These are phyloP conservation scores for Tribolium madens DNA, from an alignment of 1,140 invertebrate genomes.

Conservation along the genomic window DNA sequence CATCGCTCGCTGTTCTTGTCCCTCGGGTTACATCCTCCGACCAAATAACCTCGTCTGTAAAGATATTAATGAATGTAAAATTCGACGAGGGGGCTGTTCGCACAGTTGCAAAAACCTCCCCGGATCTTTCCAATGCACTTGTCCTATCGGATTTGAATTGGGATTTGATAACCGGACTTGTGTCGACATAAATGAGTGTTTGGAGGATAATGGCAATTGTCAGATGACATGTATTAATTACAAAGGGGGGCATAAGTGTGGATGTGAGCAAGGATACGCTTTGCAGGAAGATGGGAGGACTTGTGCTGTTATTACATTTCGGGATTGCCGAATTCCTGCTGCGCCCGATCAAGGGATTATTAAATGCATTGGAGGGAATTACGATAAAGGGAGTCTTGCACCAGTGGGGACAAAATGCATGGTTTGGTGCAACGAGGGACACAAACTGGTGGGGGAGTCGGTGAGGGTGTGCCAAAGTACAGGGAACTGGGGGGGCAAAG, in stretches of 20 bases:
- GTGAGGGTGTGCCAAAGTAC: constrained; percentile 66
- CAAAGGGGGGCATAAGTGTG: constrained; percentile 66
- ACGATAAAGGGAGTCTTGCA: constrained; percentile 45
- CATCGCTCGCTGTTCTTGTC: constrained; percentile 70
- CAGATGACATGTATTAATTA: constrained; percentile 68
- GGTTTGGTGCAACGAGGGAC: constrained; percentile 70
- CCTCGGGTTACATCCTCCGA: constrained; percentile 68
- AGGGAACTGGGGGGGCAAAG: constrained; percentile 69
- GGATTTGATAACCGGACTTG: constrained; percentile 67
- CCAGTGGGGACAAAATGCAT: constrained; percentile 70
- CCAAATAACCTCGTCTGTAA: constrained; percentile 66
- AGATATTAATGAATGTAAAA: constrained; percentile 78
- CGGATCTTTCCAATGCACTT: constrained; percentile 71
- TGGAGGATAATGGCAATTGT: constrained; percentile 68
- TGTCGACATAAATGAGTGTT: constrained; percentile 75
- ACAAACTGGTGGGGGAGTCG: constrained; percentile 68
- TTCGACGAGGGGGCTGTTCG: constrained; percentile 76
- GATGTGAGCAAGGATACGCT: constrained; percentile 66
- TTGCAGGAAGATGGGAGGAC: constrained; percentile 50
- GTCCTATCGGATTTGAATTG: constrained; percentile 69
- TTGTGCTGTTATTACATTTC: constrained; percentile 46
- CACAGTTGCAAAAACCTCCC: constrained; percentile 77
- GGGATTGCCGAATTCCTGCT: constrained; percentile 47
- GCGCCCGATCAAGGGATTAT: constrained; percentile 52
- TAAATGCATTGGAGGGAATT: constrained; percentile 45